Base-by-base conservation (phyloP, 2,888 invertebrate genomes). In the Allophyes oxyacanthae region DNA sequence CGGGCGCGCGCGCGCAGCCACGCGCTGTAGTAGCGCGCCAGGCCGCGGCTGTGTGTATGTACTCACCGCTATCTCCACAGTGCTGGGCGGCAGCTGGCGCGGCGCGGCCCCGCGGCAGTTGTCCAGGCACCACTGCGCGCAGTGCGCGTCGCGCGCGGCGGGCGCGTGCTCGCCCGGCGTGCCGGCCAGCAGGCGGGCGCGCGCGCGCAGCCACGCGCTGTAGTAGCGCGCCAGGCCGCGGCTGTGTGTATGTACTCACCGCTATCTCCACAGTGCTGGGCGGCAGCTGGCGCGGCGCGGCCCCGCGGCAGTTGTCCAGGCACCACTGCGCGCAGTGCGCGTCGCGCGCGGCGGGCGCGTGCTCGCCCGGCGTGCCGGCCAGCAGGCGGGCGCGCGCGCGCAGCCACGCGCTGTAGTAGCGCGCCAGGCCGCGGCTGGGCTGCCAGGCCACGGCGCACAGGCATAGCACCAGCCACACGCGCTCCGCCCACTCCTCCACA, bases 241-340 rank as follows among this genome's bases (percentile, higher is more conserved):
- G n/a, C n/a, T n/a, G n/a, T n/a, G n/a, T n/a, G n/a, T n/a, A n/a
- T 20, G 20, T 20, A 4, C 96, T 95, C 87, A 97, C 98, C 49
- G 98, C 98, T 48, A 99, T 97, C 94, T 99, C 99, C 2, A 98
- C 98, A 33, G 98, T 97, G 33, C 98, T 98, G 0, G 99, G 99
- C 36, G 98, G 97, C 87, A 96, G 95, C 71, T 97, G 96, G 36
- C 99, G 89, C 1, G 97, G 97, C 86, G 98, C 97, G 4, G 97
- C 97, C 65, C 97, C 97, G 69, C 98, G 96, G 77, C 98, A 97
- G 92, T 99, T 98, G 83, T 98, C 98, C 50, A 98, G 94, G 84
- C 98, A 98, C 97, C 98, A 98, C 87, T 98, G 97, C 8, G 98
- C 98, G 83, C 98, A 98, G 86, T 98, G 98, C n/a, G 90, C 88